Base-by-base conservation (phyloP, 2,888 invertebrate genomes). In the Lasioglossum malachurum region DNA sequence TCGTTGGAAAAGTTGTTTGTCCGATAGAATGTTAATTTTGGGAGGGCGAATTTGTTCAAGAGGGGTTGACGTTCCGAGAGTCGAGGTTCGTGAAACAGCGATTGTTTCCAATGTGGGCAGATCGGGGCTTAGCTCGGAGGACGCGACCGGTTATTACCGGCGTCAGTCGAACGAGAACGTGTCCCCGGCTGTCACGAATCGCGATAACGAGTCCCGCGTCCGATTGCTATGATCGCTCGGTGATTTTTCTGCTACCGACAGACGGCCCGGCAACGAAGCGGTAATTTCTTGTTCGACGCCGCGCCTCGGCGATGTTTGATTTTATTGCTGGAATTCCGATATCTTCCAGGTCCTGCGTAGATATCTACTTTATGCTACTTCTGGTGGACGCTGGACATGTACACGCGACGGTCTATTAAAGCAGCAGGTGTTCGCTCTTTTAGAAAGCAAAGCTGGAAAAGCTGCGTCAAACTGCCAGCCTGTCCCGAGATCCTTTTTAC, bases 151-250 rank as follows among this genome's bases (percentile, higher is more conserved):
- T 80, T 75, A 80, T 80, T 80, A 80, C 64, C 16, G 19, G 67
- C 49, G 41, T 41, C 23, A 27, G 10, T 49, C 31, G 31, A 67
- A 64, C 74, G 35, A 19, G 74, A 64, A 75, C 80, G 75, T 80
- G 74, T 80, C 75, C 57, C 73, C 72, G 76, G 41, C 69, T 60
- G 79, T 53, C 53, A 53, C 53, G 53, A 53, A 53, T n/a, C 60
- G 38, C 73, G 79, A 79, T 79, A 79, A 79, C 79, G 73, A 79
- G 79, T 73, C 72, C 64, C 60, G 71, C 78, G 78, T 79, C 53
- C 73, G 73, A 79, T 73, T 46, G 79, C 72, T 79, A 73, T 73
- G 79, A 79, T 79, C 79, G 44, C 16, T 31, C 49, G 44, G 41
- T 5, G 27, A 73, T 79, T 73, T 79, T 73, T 73, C 44, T 46